These are phyloP conservation scores for Grallaria varia DNA, from an alignment of 2,113 vertebrate genomes.

Conservation along the genomic window DNA sequence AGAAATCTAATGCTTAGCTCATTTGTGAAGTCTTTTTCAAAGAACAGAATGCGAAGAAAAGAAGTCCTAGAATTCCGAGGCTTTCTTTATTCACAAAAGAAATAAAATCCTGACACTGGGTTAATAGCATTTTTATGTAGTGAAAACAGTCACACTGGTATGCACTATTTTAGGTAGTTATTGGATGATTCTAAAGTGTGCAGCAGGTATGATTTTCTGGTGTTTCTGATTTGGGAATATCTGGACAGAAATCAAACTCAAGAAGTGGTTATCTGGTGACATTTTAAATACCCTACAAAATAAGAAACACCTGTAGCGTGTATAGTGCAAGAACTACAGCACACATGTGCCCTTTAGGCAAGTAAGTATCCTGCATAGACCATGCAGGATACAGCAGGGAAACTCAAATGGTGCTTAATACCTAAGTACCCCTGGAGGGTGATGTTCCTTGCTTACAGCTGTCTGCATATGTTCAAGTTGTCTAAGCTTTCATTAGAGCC, in stretches of 20 bases:
- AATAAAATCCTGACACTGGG: neutral
- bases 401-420: neutral
- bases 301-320: neutral
- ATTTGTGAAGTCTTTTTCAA: neutral
- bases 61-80: neutral
- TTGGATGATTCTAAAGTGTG: neutral
- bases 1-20: neutral
- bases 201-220: neutral
- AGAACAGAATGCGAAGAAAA: neutral
- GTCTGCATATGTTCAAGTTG: neutral
- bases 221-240: neutral
- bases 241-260: neutral
- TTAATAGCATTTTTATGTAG: neutral
- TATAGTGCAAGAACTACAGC: neutral
- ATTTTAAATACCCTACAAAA: neutral
- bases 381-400: neutral
- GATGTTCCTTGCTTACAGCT: neutral
- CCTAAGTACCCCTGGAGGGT: neutral
- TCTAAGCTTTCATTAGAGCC: neutral
- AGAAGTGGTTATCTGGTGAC: neutral
- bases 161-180: neutral
- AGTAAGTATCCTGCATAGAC: neutral
- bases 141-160: neutral
- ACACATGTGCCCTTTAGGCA: neutral
- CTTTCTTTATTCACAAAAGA: neutral